These are phyloP conservation scores for Didymodactylos carnosus DNA, from an alignment of 2,888 invertebrate species.

Conservation along the genomic window DNA sequence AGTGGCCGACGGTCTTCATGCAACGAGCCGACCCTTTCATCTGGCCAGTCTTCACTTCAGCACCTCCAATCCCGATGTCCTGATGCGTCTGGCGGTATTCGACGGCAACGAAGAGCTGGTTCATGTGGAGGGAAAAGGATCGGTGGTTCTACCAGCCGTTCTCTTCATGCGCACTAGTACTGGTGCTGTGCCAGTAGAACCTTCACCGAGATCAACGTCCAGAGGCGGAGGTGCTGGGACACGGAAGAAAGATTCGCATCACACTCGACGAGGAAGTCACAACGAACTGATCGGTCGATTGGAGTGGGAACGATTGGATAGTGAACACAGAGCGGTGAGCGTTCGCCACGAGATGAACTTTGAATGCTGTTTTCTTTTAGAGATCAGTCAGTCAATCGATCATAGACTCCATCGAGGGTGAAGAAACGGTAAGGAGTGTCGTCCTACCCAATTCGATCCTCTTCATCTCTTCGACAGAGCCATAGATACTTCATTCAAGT, in stretches of 20 bases:
- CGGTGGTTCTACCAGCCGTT: constrained; percentile 28
- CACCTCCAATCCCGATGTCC: constrained; percentile 30
- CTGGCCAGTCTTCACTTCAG: constrained; percentile 28
- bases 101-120: constrained; percentile 27
- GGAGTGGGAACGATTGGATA: not conserved
- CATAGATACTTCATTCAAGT: constrained; percentile 35
- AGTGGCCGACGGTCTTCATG: constrained; percentile 1
- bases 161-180: constrained; percentile 21
- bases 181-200: not conserved
- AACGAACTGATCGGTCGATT: too few relatives aligned
- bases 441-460: not conserved
- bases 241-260: not conserved
- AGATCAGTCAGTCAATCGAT: constrained; percentile 9
- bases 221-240: not conserved
- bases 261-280: not conserved
- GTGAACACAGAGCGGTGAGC: not conserved
- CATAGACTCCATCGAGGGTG: not conserved
- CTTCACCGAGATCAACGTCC: not conserved
- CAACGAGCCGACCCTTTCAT: constrained; percentile 19
- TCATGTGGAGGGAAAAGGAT: constrained; percentile 27
- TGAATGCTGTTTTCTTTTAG: not conserved
- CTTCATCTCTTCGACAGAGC: constrained; percentile 18
- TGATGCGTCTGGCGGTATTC: constrained; percentile 27
- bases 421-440: constrained; percentile 1
- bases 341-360: not conserved